Percentiles rank a stretch among this genome's conserved stretches.
phyloP scores from a whole-genome alignment of 2,113 vertebrate species.

The Heteronetta atricapilla region DNA sequence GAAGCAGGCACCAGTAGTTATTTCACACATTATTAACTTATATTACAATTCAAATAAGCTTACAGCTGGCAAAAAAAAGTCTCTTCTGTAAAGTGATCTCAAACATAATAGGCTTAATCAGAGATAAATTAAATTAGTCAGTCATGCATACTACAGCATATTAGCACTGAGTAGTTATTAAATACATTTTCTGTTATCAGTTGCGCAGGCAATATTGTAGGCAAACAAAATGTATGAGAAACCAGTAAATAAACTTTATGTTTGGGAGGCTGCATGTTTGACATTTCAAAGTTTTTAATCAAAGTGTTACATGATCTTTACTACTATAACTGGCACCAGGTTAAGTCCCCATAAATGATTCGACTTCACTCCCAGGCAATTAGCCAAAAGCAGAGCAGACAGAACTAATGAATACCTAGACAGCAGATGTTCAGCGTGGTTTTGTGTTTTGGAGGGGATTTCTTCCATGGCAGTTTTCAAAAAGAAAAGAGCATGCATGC shows the following conservation, averaged over 20 bases:
- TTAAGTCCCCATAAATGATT: conserved; percentile 61
- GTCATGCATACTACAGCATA: conserved; percentile 80
- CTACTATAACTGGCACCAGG: conserved; percentile 41
- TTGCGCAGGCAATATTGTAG: conserved; percentile 71
- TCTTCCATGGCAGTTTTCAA: conserved; percentile 43
- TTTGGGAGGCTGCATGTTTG: conserved; percentile 59
- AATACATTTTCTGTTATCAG: conserved; percentile 81
- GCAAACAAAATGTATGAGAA: conserved; percentile 78
- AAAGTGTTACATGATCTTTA: conserved; percentile 63
- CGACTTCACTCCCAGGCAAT: conserved; percentile 68
- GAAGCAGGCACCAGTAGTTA: conserved; percentile 80
- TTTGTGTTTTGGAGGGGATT: conserved; percentile 56
- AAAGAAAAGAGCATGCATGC: conserved; percentile 18
- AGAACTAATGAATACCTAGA: conserved; percentile 71
- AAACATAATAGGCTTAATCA: conserved; percentile 88
- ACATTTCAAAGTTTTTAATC: conserved; percentile 56
- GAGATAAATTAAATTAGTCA: conserved; percentile 88
- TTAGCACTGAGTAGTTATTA: conserved; percentile 83
- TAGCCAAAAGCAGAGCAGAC: conserved; percentile 63
- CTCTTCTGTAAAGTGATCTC: conserved; percentile 84
- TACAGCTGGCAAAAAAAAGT: conserved; percentile 82
- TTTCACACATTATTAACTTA: conserved; percentile 89
- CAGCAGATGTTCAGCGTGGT: conserved; percentile 65
- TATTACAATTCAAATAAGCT: conserved; percentile 87
- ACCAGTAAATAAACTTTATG: conserved; percentile 77